Base-by-base conservation (phyloP, 2,113 vertebrate species). In the Sclerurus mexicanus region DNA sequence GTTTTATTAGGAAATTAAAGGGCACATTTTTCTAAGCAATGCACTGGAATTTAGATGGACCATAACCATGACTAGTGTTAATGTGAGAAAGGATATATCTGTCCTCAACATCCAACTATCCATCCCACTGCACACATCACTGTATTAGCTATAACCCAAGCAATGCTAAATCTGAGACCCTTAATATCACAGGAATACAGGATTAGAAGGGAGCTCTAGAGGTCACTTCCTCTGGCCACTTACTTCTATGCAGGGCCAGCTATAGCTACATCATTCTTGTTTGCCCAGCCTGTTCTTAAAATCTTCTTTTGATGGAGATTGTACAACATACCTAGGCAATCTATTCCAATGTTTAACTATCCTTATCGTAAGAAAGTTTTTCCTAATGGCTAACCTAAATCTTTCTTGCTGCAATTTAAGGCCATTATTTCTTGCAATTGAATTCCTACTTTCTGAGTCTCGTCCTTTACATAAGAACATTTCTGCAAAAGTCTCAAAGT, bases 1-100 rank as follows among this genome's bases (percentile, higher is more conserved):
- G 92, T 96, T 96, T 95, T 93, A 96, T 93, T 94, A 89, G 53
- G 80, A 97, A 96, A 96, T 96, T 93, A 96, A 96, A 96, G 95
- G 90, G 90, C 69, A 95, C 92, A 93, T 94, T 96, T 96, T 96
- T 96, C 93, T 96, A 87, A 94, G 95, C 90, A 93, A 85, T 87
- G 90, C 94, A 81, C 66, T 93, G 92, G 88, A 96, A 96, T 95
- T 95, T 31, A 93, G 86, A 94, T 82, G 90, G 88, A 92, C 92
- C 76, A 90, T 85, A 93, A 96, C 88, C 71, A 94, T 60, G 28
- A 78, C 40, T 55, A 22, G 64, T 92, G 80, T 86, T 87, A 94
- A 88, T 88, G 83, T 90, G 79, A 95, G 73, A 74, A 93, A 92
- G 78, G 22, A 95, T 74, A 1, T 67, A 42, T 84, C 82, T 86